Percentiles rank a stretch among this genome's conserved stretches.
phyloP scores from a whole-genome alignment of 2,113 vertebrate genomes.

The Gallinago media region DNA sequence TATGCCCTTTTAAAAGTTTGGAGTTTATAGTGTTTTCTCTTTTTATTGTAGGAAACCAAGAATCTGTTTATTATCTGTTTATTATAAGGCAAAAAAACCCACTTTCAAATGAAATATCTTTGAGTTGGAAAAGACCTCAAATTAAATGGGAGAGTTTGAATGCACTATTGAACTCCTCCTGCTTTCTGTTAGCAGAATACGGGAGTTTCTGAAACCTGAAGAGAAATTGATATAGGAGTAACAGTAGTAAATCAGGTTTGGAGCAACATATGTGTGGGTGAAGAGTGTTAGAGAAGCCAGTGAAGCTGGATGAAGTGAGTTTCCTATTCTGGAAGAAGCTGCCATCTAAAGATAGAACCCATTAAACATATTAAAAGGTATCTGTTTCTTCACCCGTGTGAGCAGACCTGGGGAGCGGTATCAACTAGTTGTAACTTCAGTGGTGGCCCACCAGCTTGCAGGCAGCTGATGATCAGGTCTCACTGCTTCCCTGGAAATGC shows the following conservation, averaged over 20 bases:
- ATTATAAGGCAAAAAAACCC: slow-evolving; percentile 25
- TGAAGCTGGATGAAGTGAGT: background rate
- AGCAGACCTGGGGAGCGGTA: background rate
- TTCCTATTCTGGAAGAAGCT: background rate
- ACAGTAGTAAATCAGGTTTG: background rate
- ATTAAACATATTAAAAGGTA: background rate
- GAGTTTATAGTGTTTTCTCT: slow-evolving; percentile 23
- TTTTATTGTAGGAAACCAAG: slow-evolving; percentile 53
- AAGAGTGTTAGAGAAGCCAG: background rate
- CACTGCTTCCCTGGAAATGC: background rate
- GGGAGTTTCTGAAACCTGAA: background rate
- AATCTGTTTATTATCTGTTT: slow-evolving; percentile 68
- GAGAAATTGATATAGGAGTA: background rate
- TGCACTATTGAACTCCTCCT: background rate
- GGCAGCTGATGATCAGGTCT: background rate
- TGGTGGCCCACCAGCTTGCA: background rate
- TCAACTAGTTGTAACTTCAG: background rate
- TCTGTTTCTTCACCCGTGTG: background rate
- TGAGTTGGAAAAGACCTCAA: background rate
- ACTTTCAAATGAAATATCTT: slow-evolving; percentile 19
- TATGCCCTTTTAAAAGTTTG: slow-evolving; percentile 31
- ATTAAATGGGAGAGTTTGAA: background rate
- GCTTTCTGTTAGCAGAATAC: background rate
- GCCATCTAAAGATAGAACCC: background rate
- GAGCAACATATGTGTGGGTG: background rate